Conservation (phyloP, 1,140 invertebrate genomes). For the Drosophila azteca region DNA sequence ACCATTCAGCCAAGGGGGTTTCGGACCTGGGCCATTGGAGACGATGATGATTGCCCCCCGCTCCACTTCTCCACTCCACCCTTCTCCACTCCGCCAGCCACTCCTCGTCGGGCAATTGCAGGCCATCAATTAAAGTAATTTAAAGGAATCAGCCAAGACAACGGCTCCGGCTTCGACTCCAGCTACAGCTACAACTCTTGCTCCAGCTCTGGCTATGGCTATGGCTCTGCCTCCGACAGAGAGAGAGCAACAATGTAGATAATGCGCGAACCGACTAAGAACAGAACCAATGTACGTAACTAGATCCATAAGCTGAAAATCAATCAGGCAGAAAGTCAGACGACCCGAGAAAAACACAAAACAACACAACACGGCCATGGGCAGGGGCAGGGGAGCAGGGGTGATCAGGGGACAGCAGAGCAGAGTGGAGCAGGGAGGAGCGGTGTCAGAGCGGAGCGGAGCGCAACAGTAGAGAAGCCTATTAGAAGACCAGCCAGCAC, state of each 20-base stretch:
- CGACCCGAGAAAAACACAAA: conserved; percentile 32
- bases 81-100: neutral
- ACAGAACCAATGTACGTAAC: conserved; percentile 60
- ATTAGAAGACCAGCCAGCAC: conserved; percentile 51
- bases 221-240: too few relatives aligned
- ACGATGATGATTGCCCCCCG: too few relatives aligned
- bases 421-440: neutral
- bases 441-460: neutral
- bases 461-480: conserved; percentile 44
- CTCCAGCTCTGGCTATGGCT: too few relatives aligned
- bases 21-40: too few relatives aligned
- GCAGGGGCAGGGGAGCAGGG: too few relatives aligned
- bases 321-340: conserved; percentile 73
- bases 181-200: conserved; percentile 1
- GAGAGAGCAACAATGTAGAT: conserved; percentile 47
- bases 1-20: conserved; percentile 50
- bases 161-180: conserved; percentile 12
- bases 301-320: conserved; percentile 77
- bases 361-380: conserved; percentile 15
- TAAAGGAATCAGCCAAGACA: conserved; percentile 66
- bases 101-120: conserved; percentile 34
- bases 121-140: conserved; percentile 80
- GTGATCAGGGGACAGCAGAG: conserved; percentile 2
- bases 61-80: conserved; percentile 9
- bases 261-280: conserved; percentile 42